These are phyloP conservation scores for Setipinna tenuifilis DNA, from an alignment of 2,797 vertebrate species.

Conservation along the genomic window DNA sequence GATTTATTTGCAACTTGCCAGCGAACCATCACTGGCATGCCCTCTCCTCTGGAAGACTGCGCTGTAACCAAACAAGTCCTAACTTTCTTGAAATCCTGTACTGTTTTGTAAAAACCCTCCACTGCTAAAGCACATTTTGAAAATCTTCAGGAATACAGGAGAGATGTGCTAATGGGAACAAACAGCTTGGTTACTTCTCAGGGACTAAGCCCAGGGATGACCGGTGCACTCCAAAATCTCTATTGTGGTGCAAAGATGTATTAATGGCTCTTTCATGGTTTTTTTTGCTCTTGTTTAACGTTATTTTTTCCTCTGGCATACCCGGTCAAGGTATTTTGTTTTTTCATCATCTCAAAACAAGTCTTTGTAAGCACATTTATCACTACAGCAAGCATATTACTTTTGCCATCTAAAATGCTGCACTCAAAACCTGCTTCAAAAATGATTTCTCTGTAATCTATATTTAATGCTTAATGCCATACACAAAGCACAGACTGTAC, in stretches of 20 bases:
- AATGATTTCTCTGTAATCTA: background rate
- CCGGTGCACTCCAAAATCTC: no score
- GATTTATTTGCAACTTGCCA: background rate
- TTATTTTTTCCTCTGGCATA: background rate
- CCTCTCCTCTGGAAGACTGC: background rate
- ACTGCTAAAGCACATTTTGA: background rate
- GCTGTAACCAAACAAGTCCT: background rate
- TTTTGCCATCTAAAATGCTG: background rate
- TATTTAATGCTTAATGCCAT: background rate
- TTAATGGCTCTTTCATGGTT: background rate
- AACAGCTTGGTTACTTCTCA: no score
- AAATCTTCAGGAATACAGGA: background rate
- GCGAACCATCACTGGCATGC: background rate
- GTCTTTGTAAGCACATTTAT: constrained; percentile 14
- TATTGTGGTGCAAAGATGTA: no score
- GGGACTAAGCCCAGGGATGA: no score
- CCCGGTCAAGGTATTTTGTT: background rate
- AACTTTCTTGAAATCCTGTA: background rate
- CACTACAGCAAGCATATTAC: background rate
- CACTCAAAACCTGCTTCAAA: background rate
- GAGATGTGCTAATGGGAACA: no score
- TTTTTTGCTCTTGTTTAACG: background rate
- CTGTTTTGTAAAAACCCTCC: background rate
- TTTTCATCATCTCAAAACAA: background rate
- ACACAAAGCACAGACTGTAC: background rate